phyloP scores from a whole-genome alignment of 64 coral and sea anemone genomes.

The Montipora efflorescens region DNA sequence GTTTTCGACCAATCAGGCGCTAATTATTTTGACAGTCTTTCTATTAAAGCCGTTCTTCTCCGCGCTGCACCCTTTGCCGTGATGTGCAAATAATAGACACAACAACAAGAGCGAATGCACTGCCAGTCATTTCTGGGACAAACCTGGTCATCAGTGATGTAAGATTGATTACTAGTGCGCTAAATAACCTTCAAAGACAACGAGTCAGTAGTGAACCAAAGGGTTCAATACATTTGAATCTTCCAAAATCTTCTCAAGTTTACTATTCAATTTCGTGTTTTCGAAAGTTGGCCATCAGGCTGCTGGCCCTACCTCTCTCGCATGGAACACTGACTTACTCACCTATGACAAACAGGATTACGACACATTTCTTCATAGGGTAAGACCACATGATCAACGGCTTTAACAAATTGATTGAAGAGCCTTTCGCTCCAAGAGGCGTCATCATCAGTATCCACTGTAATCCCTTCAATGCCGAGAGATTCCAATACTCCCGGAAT shows the following conservation, averaged over 20 bases:
- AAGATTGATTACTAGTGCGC: neutral
- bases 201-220: neutral
- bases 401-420: constrained; percentile 33
- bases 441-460: constrained; percentile 60
- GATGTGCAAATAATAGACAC: neutral
- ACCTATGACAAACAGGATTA: constrained; percentile 75
- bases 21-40: neutral
- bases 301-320: neutral
- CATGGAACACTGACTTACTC: neutral
- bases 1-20: neutral
- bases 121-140: neutral
- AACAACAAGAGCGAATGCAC: neutral
- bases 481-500: constrained; percentile 18
- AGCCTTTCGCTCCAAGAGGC: constrained; percentile 14
- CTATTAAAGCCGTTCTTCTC: neutral
- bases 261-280: neutral
- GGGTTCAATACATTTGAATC: neutral
- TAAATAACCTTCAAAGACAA: neutral
- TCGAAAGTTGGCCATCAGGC: neutral
- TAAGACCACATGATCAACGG: constrained; percentile 6
- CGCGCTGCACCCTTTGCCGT: neutral
- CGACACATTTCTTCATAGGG: constrained; percentile 41
- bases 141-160: neutral
- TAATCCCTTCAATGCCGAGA: constrained; percentile 45
- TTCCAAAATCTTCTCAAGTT: neutral